Base-by-base conservation (phyloP, 2,113 vertebrate species). In the Phylloscopus whistleri region DNA sequence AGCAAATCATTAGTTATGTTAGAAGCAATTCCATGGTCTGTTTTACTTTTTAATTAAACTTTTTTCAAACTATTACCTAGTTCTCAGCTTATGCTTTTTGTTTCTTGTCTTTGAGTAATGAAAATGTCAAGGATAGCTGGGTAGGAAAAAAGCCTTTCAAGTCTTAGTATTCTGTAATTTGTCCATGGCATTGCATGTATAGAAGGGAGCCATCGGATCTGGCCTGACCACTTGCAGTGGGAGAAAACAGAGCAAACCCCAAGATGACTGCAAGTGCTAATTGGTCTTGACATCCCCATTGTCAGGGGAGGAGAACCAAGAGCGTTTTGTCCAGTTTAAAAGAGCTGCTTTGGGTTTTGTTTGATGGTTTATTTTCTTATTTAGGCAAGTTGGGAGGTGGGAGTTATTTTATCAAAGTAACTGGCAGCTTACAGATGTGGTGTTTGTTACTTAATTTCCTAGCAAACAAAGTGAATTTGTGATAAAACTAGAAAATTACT, bases 31-130 rank as follows among this genome's bases (percentile, higher is more conserved):
- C 86, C n/a, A 10, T 72, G 67, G 69, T 62, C 43, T 10, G 2
- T 77, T 95, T 95, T 80, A 83, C 86, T 96, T 97, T 95, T 91
- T 96, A 96, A 89, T 62, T 77, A 72, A 94, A 77, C 79, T 90
- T 58, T 90, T 59, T 66, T 93, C 73, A 76, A 84, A 52, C 83
- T 80, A 67, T 80, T 73, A 56, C 90, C 48, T 74, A 64, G 44
- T 86, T 88, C 48, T 93, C 77, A 84, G 53, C 77, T 87, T 67
- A 70, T 49, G 41, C 39, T 87, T 95, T 89, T 93, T 84, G 77
- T 78, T 73, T 93, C 73, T 59, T 95, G 23, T 46, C 92, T 88
- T 90, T 92, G 67, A 67, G 39, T 83, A 93, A 91, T 74, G 68
- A 83, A 95, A 84, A 66, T 4, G 6, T 89, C 66, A 76, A 82